Evolutionary conservation across 30 jellyfish, hydroid and myxozoan species (phyloP).

Genomic region (Chironex yamaguchii): DNA sequence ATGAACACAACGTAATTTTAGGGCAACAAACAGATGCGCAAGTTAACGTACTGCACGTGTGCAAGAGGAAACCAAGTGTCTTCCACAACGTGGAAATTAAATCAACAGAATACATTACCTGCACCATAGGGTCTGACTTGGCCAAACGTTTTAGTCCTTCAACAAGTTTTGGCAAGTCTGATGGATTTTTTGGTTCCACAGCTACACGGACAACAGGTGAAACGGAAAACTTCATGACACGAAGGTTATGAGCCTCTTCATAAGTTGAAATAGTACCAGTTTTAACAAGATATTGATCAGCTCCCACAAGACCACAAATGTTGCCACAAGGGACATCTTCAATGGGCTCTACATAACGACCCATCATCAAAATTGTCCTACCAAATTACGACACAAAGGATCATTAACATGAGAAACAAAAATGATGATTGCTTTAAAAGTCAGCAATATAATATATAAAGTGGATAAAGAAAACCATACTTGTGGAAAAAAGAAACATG

Average conservation of each 20-base stretch:
- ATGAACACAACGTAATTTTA: no score
- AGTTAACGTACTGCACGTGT: no score
- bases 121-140: constrained; percentile 99
- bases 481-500: no score
- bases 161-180: constrained; percentile 98
- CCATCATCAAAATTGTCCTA: constrained; percentile 98
- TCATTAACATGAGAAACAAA: no score
- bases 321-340: constrained; percentile 99
- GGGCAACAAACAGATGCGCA: no score
- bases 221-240: constrained; percentile 96
- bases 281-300: constrained; percentile 95
- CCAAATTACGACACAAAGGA: no score
- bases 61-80: no score
- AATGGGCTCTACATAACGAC: constrained; percentile 96
- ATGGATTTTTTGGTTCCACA: constrained; percentile 98
- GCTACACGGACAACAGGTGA: constrained; percentile 99
- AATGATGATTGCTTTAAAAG: no score
- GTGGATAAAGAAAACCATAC: no score
- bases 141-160: constrained; percentile 99
- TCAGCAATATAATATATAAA: no score
- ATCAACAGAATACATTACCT: constrained; percentile 35
- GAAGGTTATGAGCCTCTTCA: constrained; percentile 94
- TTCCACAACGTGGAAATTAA: neutral
- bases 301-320: constrained; percentile 99
- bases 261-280: constrained; percentile 97